Evolutionary conservation across 1,140 invertebrate genomes (phyloP), one percentile per base, ranked within the genome.

Genomic region (Calliphora vicina): DNA sequence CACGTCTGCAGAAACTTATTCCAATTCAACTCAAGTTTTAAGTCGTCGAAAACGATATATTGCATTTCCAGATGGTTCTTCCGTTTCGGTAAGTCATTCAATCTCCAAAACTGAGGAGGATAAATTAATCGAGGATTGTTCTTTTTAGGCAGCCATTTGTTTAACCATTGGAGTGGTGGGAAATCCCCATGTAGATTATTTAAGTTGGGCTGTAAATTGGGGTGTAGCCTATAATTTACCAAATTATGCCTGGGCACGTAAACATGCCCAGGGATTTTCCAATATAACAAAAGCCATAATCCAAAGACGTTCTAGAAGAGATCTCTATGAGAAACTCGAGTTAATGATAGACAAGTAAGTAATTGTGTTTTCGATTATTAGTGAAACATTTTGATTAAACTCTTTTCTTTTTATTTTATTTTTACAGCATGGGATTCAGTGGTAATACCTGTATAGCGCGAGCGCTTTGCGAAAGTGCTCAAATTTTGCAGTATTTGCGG

Each of bases 201-300:
- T 90, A 1, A 91, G 89, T 82, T 91, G 87, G 86, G 90, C 89
- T 1, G 85, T 90, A 23, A 96, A 96, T 87, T 96, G 94, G 94
- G 95, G 94, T 82, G 94, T 95, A 27, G 94, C 95, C 2, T 96
- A 95, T 86, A 93, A 95, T 85, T 87, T 96, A 67, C 95, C 95
- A 1, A 93, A 95, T 85, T 92, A 93, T 27, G 94, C 93, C 2
- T 93, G 93, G 86, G 92, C 93, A 2, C 91, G 93, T 25, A 89
- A 93, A 6, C 91, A 93, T 81, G 87, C 91, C 84, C 81, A 90
- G 27, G 89, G 89, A 29, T 86, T 90, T 86, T 20, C 45, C 1
- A 89, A 86, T 27, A 84, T 86, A 13, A 84, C 85, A 0, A 92
- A 92, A 84, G 90, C 91, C 1, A 84, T 91, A 23, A 88, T 93